Evolutionary conservation across 2,797 vertebrate genomes (phyloP).

Genomic region (Anabas testudineus): DNA sequence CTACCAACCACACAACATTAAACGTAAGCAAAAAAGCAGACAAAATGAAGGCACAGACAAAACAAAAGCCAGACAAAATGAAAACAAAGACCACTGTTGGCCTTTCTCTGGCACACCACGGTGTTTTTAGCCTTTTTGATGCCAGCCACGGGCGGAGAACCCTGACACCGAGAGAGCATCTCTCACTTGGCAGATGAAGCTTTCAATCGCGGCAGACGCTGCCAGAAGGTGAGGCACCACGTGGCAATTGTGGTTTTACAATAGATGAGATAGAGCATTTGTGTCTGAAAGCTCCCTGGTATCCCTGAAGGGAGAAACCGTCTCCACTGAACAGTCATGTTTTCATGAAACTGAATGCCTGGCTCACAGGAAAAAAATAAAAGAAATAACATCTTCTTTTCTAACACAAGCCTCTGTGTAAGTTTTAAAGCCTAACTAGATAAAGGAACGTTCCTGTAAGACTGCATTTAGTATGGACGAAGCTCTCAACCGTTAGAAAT

Average conservation of each 20-base stretch:
- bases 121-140: constrained; percentile 41
- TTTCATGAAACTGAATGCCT: constrained; percentile 54
- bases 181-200: constrained; percentile 50
- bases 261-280: constrained; percentile 55
- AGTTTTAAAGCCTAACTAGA: constrained; percentile 36
- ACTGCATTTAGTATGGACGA: constrained; percentile 59
- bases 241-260: constrained; percentile 70
- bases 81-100: constrained; percentile 71
- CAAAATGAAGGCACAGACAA: constrained; percentile 63
- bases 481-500: constrained; percentile 52
- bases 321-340: constrained; percentile 56
- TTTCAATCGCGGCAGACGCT: constrained; percentile 38
- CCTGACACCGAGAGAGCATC: constrained; percentile 39
- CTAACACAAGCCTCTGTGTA: constrained; percentile 21
- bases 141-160: constrained; percentile 36
- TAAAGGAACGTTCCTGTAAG: constrained; percentile 30
- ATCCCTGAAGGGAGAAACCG: constrained; percentile 60
- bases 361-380: constrained; percentile 27
- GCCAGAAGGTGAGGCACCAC: constrained; percentile 64
- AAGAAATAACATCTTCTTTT: constrained; percentile 35
- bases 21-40: constrained; percentile 56
- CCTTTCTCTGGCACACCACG: constrained; percentile 41
- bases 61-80: constrained; percentile 72
- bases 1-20: constrained; percentile 52
- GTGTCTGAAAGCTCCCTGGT: constrained; percentile 44